A percentile compares a stretch with the other conserved stretches of the same genome.
These are phyloP conservation scores for Cistogaster globosa DNA, from an alignment of 2,888 invertebrate species.

Conservation along the genomic window DNA sequence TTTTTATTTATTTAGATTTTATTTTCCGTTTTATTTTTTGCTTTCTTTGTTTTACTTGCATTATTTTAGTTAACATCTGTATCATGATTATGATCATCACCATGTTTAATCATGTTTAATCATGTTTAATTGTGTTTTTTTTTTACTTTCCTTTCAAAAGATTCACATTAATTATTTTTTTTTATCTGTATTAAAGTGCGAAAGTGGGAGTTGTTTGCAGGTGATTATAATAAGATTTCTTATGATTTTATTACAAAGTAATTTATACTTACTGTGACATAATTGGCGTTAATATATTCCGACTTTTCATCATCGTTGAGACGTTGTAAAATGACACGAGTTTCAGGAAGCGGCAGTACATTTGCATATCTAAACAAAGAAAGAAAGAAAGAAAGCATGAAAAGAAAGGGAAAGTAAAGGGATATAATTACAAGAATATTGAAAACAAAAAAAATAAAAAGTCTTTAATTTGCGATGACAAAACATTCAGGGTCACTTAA, in stretches of 20 bases:
- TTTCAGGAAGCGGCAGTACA: constrained; percentile 96
- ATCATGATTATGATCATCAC: constrained; percentile 30
- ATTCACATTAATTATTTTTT: constrained; percentile 3
- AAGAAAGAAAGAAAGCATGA: constrained; percentile 14
- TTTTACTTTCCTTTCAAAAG: not conserved
- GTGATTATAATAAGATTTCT: not conserved
- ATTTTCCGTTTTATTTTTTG: constrained; percentile 24
- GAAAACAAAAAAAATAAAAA: not conserved
- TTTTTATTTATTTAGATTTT: constrained; percentile 13
- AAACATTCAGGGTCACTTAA: too few species aligned
- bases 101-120: constrained; percentile 51
- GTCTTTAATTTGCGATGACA: too few species aligned
- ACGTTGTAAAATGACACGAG: constrained; percentile 90
- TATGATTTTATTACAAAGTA: not conserved
- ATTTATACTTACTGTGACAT: constrained; percentile 89
- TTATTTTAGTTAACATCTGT: constrained; percentile 27
- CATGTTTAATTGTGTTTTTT: not conserved
- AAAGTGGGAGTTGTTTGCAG: not conserved
- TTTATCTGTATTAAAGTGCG: not conserved
- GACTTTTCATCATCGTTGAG: constrained; percentile 90
- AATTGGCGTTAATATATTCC: constrained; percentile 97
- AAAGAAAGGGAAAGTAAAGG: constrained; percentile 20
- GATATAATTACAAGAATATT: not conserved
- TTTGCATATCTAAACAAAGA: constrained; percentile 89
- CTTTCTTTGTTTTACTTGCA: constrained; percentile 31